These are phyloP conservation scores for Notarius lentiginosus DNA, from an alignment of 2,113 vertebrate species.

Conservation along the genomic window DNA sequence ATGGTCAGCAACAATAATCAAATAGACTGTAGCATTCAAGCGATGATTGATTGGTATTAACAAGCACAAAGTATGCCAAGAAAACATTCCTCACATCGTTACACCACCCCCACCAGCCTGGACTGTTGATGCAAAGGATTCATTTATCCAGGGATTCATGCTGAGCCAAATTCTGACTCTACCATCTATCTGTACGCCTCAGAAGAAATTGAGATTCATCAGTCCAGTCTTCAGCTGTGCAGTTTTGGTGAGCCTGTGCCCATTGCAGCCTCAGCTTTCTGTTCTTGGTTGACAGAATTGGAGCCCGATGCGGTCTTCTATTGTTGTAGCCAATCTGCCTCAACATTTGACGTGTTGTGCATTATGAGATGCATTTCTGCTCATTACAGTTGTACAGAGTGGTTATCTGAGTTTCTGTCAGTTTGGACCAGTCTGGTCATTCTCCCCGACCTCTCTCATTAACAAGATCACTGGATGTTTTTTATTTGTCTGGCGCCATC, in stretches of 20 bases:
- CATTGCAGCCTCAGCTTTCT: too few species aligned
- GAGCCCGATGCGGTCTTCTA: not conserved
- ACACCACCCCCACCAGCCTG: too few species aligned
- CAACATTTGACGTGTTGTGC: not conserved
- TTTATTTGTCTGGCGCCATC: not conserved
- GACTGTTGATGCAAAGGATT: too few species aligned
- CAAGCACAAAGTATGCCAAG: not conserved
- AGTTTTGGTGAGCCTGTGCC: too few species aligned
- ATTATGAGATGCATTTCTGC: not conserved
- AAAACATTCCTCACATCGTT: not conserved
- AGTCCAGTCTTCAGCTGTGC: not conserved
- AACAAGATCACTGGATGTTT: not conserved
- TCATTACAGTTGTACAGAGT: not conserved
- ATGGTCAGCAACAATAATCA: too few species aligned
- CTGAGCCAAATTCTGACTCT: not conserved
- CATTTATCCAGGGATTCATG: too few species aligned
- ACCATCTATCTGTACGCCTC: not conserved
- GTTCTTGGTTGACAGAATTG: too few species aligned
- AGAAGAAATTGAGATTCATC: not conserved
- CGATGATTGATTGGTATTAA: too few species aligned
- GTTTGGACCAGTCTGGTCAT: not conserved
- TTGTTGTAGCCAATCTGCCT: not conserved
- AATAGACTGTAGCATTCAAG: too few species aligned
- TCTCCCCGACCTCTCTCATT: not conserved
- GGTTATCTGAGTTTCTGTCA: too few species aligned